Evolutionary conservation across 2,113 vertebrate species (phyloP), one percentile per base, ranked within the genome.

Genomic region (Microcebus griseorufus): DNA sequence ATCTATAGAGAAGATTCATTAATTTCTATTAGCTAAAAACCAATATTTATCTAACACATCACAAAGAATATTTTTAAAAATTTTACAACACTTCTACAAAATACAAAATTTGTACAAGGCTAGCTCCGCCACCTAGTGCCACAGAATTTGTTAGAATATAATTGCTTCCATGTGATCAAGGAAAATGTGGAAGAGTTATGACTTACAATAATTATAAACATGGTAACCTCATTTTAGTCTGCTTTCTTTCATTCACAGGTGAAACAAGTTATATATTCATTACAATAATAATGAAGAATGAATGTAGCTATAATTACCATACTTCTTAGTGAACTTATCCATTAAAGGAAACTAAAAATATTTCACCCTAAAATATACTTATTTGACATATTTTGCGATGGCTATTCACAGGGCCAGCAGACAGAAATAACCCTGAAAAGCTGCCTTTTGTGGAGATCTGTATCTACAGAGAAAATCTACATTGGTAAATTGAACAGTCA

Each of bases 121-220:
- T 32, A 92, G 13, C n/a, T 95, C 97, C 92, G 95, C 97, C 96
- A 95, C 79, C 97, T 97, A 97, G 96, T 95, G 97, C 87, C 89
- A 79, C 0, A 95, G 51, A 94, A 67, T 83, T 29, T 51, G n/a
- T 81, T 67, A 95, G 69, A 90, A 53, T 25, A 76, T n/a, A 83
- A 34, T 0, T 65, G 37, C 25, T 75, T 20, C 48, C 48, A 64
- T 25, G 8, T 75, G 64, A 1, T 76, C 55, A 75, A 96, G 51
- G 67, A 89, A 93, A 70, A 55, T 37, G 34, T 0, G 55, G 7
- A 93, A 78, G 42, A 80, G 29, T 20, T 55, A 45, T 23, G 17
- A 55, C n/a, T 67, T 32, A 55, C 3, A 64, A 13, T 45, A 84
- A 87, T 5, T 58, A 3, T 34, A 70, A 94, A 88, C 58, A 92